A percentile compares a stretch with the other conserved stretches of the same genome.
These are phyloP conservation scores for Onychomys arenicola DNA, from an alignment of 2,797 vertebrate species.

Conservation along the genomic window DNA sequence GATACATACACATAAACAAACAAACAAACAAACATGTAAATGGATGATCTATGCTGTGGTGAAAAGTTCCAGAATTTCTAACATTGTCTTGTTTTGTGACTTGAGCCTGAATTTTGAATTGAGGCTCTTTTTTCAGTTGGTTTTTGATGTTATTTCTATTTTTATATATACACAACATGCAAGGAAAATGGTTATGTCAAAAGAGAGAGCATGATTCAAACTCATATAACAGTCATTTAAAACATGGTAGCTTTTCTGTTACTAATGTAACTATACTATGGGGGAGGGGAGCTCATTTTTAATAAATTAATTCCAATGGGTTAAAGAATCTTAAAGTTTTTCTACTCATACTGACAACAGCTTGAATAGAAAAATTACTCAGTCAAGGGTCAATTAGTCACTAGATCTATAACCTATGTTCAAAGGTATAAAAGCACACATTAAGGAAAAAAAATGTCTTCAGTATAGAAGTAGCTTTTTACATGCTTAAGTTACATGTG, in stretches of 20 bases:
- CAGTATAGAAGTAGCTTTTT: background rate
- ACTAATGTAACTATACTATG: background rate
- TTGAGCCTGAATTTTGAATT: background rate
- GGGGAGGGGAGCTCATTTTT: background rate
- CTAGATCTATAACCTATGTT: slow-evolving; percentile 32
- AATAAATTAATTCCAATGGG: background rate
- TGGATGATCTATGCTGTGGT: too few relatives aligned
- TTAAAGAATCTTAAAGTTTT: background rate
- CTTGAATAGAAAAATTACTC: background rate
- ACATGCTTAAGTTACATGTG: background rate
- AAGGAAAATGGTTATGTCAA: background rate
- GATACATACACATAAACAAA: background rate
- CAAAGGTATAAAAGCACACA: background rate
- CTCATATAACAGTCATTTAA: background rate
- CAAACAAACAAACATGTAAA: background rate
- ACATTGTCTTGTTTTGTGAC: background rate
- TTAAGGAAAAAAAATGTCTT: background rate
- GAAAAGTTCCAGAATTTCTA: background rate
- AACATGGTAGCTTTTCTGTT: background rate
- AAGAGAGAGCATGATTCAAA: background rate
- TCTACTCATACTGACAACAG: background rate
- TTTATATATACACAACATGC: background rate
- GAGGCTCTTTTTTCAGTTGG: background rate
- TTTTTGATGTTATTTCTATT: background rate
- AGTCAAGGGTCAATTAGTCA: background rate